Conservation (phyloP, 2,797 vertebrate genomes). For the Eulemur mongoz region DNA sequence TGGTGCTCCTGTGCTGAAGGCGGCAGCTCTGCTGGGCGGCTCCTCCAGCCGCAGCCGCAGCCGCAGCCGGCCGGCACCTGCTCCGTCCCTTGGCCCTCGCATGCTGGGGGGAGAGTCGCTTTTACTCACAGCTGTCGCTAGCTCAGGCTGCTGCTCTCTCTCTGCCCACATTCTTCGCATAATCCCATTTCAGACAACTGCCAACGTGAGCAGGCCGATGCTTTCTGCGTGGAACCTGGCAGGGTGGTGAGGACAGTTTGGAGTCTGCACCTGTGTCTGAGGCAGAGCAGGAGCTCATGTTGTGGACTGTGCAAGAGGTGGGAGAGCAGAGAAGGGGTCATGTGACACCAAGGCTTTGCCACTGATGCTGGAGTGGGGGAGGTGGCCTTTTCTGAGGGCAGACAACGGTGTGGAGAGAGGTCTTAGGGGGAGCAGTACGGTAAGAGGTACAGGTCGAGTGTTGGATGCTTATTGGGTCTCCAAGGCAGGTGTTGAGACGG, state of each 20-base stretch:
- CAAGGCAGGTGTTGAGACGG: not conserved
- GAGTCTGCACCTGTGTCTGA: not conserved
- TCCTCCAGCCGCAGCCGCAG: not conserved
- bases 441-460: too few species aligned
- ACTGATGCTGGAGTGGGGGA: not conserved
- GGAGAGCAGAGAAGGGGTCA: not conserved
- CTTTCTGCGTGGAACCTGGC: not conserved
- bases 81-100: rapidly evolving
- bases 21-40: not conserved
- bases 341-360: not conserved
- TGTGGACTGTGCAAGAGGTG: too few species aligned
- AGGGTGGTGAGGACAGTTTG: not conserved
- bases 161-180: not conserved
- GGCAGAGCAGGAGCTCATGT: not conserved
- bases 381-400: not conserved
- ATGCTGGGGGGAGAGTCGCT: not conserved
- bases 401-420: not conserved
- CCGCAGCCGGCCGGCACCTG: not conserved
- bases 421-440: too few species aligned
- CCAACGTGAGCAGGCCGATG: rapidly evolving
- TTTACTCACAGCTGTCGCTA: not conserved
- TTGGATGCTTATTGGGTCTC: not conserved
- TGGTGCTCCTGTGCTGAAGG: not conserved
- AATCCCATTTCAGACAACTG: not conserved
- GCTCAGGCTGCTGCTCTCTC: not conserved